Percentiles rank a stretch among this genome's conserved stretches.
Conservation (phyloP, 2,113 vertebrate genomes). For the Apistogramma diplotaenia region DNA sequence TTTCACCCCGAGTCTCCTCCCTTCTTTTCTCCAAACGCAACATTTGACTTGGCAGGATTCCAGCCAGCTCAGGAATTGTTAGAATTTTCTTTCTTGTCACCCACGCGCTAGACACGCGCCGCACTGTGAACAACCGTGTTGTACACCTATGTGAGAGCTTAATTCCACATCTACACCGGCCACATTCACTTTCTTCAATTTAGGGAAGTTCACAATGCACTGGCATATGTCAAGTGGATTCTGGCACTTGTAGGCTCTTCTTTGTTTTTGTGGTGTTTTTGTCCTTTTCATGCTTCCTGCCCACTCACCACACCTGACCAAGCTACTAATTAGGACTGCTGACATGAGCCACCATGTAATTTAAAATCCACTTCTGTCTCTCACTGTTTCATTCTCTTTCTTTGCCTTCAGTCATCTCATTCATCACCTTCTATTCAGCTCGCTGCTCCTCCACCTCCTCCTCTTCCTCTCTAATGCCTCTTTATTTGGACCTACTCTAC, state of each 20-base stretch:
- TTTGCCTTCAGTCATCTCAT: conserved; percentile 65
- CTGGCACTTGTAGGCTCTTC: background rate
- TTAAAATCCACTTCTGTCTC: conserved; percentile 64
- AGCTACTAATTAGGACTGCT: conserved; percentile 70
- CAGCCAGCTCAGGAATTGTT: conserved; percentile 15
- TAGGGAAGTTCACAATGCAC: background rate
- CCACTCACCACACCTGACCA: conserved; percentile 72
- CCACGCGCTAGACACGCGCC: conserved; percentile 38
- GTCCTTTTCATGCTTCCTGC: conserved; percentile 58
- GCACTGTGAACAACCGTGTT: background rate
- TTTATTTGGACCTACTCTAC: conserved; percentile 15
- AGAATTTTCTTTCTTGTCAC: conserved; percentile 12
- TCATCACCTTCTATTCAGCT: conserved; percentile 69
- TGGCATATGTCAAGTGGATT: background rate
- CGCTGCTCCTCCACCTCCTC: conserved; percentile 16
- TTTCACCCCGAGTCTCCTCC: background rate
- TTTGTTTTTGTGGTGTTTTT: conserved; percentile 17
- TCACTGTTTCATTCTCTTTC: conserved; percentile 36
- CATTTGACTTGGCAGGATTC: conserved; percentile 47
- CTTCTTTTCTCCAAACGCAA: conserved; percentile 26
- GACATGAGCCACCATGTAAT: conserved; percentile 71
- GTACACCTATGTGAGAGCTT: background rate
- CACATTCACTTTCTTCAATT: conserved; percentile 31
- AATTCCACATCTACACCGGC: background rate
- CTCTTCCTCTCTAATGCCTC: conserved; percentile 47